Base-by-base conservation (phyloP, 1,140 invertebrate genomes). In the Drosophila trapezifrons region DNA sequence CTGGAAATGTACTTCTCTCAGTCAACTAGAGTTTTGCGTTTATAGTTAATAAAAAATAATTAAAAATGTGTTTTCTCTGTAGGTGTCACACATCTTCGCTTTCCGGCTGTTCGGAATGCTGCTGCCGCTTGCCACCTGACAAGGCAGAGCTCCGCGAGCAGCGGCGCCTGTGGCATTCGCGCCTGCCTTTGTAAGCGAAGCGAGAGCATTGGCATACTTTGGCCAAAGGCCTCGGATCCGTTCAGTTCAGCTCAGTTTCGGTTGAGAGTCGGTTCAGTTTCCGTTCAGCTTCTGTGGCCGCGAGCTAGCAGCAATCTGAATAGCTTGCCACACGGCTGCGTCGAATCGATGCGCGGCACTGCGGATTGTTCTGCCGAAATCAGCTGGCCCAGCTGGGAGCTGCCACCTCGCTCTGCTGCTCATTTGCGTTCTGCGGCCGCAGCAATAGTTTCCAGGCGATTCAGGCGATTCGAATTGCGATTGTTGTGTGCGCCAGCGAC, bases 111-210 rank as follows among this genome's bases (percentile, higher is more conserved):
- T 45, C 9, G 29, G 18, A 15, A 29, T 38, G 49, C 10, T 18
- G 27, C 25, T 64, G 37, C 46, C 37, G 25, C n/a, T 27, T 57
- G 35, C 40, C 51, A 27, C 43, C 22, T 66, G 57, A 74, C 60
- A 64, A 80, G 81, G 71, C 62, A 79, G 58, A 62, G 67, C 35
- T n/a, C 13, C 5, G 22, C 49, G 27, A 35, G 20, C 27, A 35
- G 55, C 57, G 25, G 51, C 38, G 49, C 15, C 20, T 58, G 59
- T 47, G 56, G 73, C 60, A 69, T 67, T 52, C 62, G 58, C 45
- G 25, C 43, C 64, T 47, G 59, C 73, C 65, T 82, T 71, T 78
- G 82, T 78, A 81, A 85, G 71, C 76, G 66, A 75, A 75, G 65
- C 46, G 13, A 20, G 32, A 22, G 67, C 77, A 74, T 76, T 69